Evolutionary conservation across 2,888 invertebrate species (phyloP).

Genomic region (Drosophila glabriapex): DNA sequence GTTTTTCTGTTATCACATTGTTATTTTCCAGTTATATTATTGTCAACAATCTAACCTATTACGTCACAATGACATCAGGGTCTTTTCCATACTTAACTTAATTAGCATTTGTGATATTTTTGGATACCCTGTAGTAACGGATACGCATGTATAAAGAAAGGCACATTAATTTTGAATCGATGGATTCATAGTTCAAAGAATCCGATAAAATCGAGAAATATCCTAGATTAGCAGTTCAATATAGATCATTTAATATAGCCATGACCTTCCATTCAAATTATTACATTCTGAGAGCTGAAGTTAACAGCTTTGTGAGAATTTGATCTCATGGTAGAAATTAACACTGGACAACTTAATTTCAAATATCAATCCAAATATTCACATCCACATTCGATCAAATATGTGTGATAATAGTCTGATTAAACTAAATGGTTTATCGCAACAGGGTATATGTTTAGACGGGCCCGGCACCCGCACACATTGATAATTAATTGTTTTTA

Average conservation of each 20-base stretch:
- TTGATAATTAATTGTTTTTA: neutral
- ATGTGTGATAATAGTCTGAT: neutral
- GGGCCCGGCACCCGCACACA: neutral
- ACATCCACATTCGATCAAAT: neutral
- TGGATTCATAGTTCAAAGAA: neutral
- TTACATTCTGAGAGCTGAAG: neutral
- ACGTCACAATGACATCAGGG: slow-evolving; percentile 22
- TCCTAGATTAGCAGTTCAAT: neutral
- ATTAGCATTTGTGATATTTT: slow-evolving; percentile 6
- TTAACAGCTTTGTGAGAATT: neutral
- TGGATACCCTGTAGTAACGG: slow-evolving; percentile 1
- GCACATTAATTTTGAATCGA: neutral
- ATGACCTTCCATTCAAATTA: neutral
- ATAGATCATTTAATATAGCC: neutral
- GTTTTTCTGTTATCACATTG: neutral
- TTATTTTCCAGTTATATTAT: slow-evolving; percentile 13
- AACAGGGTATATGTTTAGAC: neutral
- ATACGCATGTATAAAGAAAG: neutral
- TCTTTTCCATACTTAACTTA: slow-evolving; percentile 15
- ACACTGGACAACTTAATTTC: neutral
- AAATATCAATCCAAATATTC: neutral
- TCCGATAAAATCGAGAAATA: neutral
- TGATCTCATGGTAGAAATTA: neutral
- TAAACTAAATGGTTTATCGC: neutral
- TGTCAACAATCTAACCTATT: slow-evolving; percentile 1